These are phyloP conservation scores for Zaprionus tsacasi DNA, from an alignment of 1,140 invertebrate species.

Conservation along the genomic window DNA sequence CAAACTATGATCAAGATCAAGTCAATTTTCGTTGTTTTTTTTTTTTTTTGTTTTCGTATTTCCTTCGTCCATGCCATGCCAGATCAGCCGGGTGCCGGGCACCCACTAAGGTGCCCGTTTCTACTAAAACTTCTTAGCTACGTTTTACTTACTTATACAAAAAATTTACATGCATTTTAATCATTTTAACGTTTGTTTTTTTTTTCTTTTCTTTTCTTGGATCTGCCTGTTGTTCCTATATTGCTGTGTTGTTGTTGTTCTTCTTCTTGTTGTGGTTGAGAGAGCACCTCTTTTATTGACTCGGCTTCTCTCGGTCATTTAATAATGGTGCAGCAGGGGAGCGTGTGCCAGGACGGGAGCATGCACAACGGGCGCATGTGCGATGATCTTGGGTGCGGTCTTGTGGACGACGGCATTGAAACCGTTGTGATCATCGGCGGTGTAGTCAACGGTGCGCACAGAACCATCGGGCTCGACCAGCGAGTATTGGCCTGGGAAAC, in stretches of 20 bases:
- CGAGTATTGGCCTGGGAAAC: slow-evolving; percentile 85
- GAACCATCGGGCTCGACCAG: slow-evolving; percentile 86
- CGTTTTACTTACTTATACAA: slow-evolving; percentile 70
- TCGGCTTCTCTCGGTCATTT: slow-evolving; percentile 49
- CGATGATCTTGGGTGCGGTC: slow-evolving; percentile 83
- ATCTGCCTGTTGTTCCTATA: slow-evolving; percentile 68
- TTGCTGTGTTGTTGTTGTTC: slow-evolving; percentile 58
- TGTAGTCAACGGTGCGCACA: slow-evolving; percentile 88
- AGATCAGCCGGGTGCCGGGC: slow-evolving; percentile 75
- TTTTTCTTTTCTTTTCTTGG: slow-evolving; percentile 30
- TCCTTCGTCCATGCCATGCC: slow-evolving; percentile 80
- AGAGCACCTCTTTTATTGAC: slow-evolving; percentile 60
- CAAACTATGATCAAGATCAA: slow-evolving; percentile 44
- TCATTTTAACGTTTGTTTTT: not conserved
- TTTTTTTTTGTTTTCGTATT: slow-evolving; percentile 57
- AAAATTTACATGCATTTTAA: slow-evolving; percentile 51
- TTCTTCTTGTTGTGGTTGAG: slow-evolving; percentile 42
- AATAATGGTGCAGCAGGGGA: slow-evolving; percentile 75
- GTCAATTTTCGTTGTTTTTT: slow-evolving; percentile 36
- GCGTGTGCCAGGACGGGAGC: slow-evolving; percentile 70
- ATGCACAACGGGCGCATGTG: slow-evolving; percentile 73
- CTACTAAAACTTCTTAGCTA: slow-evolving; percentile 75
- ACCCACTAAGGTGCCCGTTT: slow-evolving; percentile 62
- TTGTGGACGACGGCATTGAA: slow-evolving; percentile 85
- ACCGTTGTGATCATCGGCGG: slow-evolving; percentile 89